These are phyloP conservation scores for Rallus limicola DNA, from an alignment of 2,113 vertebrate genomes.

Conservation along the genomic window DNA sequence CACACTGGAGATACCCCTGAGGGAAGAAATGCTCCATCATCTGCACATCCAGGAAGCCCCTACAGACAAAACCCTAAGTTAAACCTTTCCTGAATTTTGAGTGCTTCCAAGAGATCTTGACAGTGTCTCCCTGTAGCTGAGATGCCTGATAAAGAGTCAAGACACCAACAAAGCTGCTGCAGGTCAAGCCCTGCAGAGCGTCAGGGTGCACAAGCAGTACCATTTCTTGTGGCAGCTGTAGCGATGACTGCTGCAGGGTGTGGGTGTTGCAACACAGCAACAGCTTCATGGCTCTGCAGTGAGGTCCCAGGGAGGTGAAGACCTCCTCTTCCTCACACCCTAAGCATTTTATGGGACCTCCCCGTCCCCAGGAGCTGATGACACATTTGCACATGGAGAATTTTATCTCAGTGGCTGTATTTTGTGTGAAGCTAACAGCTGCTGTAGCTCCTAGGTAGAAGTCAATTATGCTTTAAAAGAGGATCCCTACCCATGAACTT, in stretches of 20 bases:
- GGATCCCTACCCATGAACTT: not conserved
- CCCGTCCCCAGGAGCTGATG: not conserved
- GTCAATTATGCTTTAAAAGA: not conserved
- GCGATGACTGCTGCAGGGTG: not conserved
- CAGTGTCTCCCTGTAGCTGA: not conserved
- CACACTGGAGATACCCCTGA: not conserved
- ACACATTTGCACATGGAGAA: not conserved
- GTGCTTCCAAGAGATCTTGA: not conserved
- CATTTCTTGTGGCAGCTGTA: not conserved
- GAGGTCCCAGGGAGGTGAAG: not conserved
- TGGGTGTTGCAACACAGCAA: not conserved
- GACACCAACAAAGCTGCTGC: not conserved
- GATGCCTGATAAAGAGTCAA: not conserved
- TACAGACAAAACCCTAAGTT: not conserved
- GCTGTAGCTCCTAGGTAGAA: not conserved
- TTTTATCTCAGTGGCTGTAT: not conserved
- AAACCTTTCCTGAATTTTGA: not conserved
- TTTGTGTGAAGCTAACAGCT: not conserved
- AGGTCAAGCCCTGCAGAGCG: fast-evolving
- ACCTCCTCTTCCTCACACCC: not conserved
- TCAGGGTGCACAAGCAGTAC: not conserved
- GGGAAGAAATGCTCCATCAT: not conserved
- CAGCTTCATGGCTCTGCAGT: not conserved
- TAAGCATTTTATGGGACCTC: not conserved
- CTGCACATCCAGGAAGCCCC: not conserved